Conservation (phyloP, 2,113 vertebrate genomes). For the Lynx canadensis region DNA sequence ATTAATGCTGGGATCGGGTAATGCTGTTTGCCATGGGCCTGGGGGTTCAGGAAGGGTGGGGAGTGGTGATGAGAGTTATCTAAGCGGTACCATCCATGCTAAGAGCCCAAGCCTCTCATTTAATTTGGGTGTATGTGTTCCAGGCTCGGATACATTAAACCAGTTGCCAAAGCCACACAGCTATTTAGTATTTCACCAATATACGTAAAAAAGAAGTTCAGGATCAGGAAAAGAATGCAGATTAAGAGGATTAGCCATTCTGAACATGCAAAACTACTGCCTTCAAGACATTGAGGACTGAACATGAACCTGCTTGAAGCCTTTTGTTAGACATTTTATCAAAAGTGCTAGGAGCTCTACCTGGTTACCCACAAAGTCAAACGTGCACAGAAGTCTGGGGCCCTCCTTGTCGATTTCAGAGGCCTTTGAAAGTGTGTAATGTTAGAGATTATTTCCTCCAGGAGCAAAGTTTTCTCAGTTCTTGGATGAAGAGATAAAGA, state of each 20-base stretch:
- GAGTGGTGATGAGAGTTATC: neutral
- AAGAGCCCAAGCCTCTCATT: neutral
- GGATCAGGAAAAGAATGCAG: neutral
- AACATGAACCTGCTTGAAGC: constrained; percentile 11
- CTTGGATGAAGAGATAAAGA: constrained; percentile 35
- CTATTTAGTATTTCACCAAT: neutral
- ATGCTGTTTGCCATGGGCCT: neutral
- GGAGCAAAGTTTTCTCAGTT: neutral
- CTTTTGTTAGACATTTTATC: neutral
- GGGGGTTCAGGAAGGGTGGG: fast-evolving
- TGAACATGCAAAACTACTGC: constrained; percentile 6
- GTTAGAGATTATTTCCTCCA: neutral
- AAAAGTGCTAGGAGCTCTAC: neutral
- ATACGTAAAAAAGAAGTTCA: neutral
- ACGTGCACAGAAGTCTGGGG: neutral
- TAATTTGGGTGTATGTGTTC: neutral
- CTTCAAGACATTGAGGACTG: neutral
- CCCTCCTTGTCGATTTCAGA: neutral
- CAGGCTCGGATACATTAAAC: neutral
- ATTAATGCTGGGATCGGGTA: neutral
- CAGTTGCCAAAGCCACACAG: constrained; percentile 13
- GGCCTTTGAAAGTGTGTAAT: neutral
- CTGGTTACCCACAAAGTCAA: neutral
- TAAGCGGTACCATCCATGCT: neutral
- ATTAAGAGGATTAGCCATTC: constrained; percentile 9